phyloP scores from a whole-genome alignment of 2,797 vertebrate genomes.

The Brotula barbata region DNA sequence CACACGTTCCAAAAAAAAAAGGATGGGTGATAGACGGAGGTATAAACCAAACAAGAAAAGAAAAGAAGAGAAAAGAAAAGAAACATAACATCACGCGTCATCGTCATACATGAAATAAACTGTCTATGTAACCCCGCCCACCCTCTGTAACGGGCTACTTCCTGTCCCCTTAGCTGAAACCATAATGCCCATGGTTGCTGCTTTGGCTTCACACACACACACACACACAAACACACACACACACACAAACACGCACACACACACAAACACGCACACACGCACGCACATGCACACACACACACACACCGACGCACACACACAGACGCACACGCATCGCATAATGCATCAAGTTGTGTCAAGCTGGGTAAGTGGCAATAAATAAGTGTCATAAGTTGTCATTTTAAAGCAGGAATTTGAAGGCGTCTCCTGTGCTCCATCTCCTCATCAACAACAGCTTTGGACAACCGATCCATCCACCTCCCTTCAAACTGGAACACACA shows the following conservation, averaged over 20 bases:
- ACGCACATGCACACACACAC: constrained; percentile 22
- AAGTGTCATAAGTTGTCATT: no score
- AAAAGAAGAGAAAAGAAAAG: constrained; percentile 32
- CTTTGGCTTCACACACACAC: constrained; percentile 56
- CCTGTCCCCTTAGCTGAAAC: constrained; percentile 42
- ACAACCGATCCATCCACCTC: no score
- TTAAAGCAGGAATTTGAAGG: neutral
- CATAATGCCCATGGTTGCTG: constrained; percentile 66
- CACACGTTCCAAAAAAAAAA: constrained; percentile 29
- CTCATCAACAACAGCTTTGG: no score
- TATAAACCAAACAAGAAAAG: constrained; percentile 29
- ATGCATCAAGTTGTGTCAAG: no score
- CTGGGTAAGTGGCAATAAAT: no score
- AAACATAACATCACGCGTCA: constrained; percentile 43
- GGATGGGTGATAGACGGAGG: constrained; percentile 47
- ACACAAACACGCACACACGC: neutral
- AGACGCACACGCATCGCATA: no score
- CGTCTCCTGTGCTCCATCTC: no score
- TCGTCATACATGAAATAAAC: constrained; percentile 44
- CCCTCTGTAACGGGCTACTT: constrained; percentile 12
- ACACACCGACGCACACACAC: no score
- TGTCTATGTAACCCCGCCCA: constrained; percentile 27
- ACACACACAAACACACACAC: neutral
- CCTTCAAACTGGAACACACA: no score
- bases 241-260: constrained; percentile 28